These are phyloP conservation scores for Brachionus rotundiformis DNA, from an alignment of 1,140 invertebrate species.

Conservation along the genomic window DNA sequence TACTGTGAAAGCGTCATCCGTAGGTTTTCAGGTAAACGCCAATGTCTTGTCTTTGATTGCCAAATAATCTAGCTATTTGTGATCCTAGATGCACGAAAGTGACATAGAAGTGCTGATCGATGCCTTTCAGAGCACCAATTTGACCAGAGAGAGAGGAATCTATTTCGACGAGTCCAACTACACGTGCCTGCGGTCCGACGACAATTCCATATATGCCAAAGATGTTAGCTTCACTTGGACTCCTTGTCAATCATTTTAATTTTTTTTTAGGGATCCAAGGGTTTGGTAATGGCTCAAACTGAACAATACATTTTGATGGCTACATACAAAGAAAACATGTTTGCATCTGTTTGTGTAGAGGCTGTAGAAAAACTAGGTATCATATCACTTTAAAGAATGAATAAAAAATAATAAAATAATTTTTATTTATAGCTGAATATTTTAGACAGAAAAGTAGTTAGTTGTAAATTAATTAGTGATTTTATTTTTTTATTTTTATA, in stretches of 20 bases:
- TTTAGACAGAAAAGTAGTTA: constrained; percentile 46
- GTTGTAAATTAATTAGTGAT: background rate
- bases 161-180: constrained; percentile 62
- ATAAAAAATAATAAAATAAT: background rate
- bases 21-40: constrained; percentile 59
- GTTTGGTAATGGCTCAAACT: constrained; percentile 61
- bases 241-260: background rate
- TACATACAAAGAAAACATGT: constrained; percentile 63
- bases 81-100: background rate
- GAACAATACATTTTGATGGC: constrained; percentile 59
- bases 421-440: constrained; percentile 47
- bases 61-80: background rate
- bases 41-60: background rate
- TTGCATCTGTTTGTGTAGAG: constrained; percentile 63
- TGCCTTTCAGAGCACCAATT: constrained; percentile 61
- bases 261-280: constrained; percentile 55
- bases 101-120: constrained; percentile 56
- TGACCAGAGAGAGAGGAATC: constrained; percentile 62
- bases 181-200: constrained; percentile 62
- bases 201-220: constrained; percentile 64
- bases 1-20: constrained; percentile 57
- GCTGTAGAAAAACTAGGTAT: constrained; percentile 64
- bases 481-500: background rate
- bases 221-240: constrained; percentile 55
- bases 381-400: background rate